A percentile compares a stretch with the other conserved stretches of the same genome.
phyloP scores from a whole-genome alignment of 1,140 invertebrate species.

The Adelges cooleyi region DNA sequence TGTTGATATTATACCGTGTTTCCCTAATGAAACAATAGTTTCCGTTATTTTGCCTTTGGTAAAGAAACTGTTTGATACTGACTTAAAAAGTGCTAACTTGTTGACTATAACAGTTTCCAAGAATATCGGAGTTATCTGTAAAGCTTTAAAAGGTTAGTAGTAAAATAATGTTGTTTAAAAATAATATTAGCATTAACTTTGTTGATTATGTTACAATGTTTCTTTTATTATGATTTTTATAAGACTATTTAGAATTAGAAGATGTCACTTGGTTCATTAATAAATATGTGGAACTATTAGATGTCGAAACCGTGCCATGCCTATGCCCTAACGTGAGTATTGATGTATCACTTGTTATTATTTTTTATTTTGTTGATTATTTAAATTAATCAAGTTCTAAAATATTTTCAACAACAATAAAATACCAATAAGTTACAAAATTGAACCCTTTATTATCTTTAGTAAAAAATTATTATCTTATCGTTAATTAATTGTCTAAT shows the following conservation, averaged over 20 bases:
- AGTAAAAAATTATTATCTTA: too few relatives aligned
- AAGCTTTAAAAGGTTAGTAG: not conserved
- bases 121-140: conserved; percentile 12
- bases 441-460: too few relatives aligned
- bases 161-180: too few relatives aligned
- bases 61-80: conserved; percentile 9
- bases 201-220: not conserved
- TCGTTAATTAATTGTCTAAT: too few relatives aligned
- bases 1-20: conserved; percentile 13
- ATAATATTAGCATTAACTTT: not conserved
- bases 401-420: too few relatives aligned
- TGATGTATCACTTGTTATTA: too few relatives aligned
- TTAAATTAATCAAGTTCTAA: too few relatives aligned
- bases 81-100: not conserved
- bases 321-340: not conserved
- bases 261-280: conserved; percentile 18
- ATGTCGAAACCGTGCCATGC: not conserved
- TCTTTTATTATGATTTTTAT: not conserved
- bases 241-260: conserved; percentile 9
- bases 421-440: too few relatives aligned
- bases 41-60: not conserved
- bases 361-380: too few relatives aligned
- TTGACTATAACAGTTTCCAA: not conserved
- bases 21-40: conserved; percentile 3
- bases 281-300: conserved; percentile 8